phyloP scores from a whole-genome alignment of 2,888 invertebrate genomes.

The Julus scandinavius region DNA sequence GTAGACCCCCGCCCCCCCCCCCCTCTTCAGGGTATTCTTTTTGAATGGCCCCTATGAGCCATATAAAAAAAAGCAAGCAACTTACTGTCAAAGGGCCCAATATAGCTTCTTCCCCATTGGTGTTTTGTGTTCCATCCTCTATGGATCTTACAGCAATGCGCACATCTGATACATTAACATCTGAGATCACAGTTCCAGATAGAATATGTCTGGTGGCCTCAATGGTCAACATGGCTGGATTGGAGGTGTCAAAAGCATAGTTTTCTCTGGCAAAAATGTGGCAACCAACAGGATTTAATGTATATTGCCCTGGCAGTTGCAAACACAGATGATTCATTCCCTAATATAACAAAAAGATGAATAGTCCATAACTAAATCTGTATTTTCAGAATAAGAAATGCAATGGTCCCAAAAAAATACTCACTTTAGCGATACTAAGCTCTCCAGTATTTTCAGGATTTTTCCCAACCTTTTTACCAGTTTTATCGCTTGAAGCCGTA shows the following conservation, averaged over 20 bases:
- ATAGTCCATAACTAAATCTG: not conserved
- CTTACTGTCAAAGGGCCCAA: constrained; percentile 51
- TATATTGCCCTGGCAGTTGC: constrained; percentile 75
- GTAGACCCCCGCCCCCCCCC: too few species aligned
- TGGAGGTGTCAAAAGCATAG: constrained; percentile 69
- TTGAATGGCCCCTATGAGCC: too few species aligned
- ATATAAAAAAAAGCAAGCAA: not conserved
- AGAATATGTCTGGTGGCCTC: constrained; percentile 63
- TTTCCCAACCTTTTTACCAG: constrained; percentile 61
- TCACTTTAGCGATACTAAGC: constrained; percentile 65
- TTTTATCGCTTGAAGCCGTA: constrained; percentile 67
- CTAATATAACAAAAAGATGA: not conserved
- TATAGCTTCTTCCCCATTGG: constrained; percentile 25
- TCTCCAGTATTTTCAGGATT: constrained; percentile 64
- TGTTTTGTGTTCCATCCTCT: constrained; percentile 44
- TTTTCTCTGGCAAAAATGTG: constrained; percentile 75
- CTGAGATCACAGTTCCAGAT: constrained; percentile 65
- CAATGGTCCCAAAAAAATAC: not conserved
- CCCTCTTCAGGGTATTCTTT: too few species aligned
- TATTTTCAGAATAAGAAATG: not conserved
- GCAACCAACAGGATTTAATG: constrained; percentile 81
- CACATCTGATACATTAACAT: constrained; percentile 64
- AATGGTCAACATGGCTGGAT: constrained; percentile 63
- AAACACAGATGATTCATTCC: constrained; percentile 82
- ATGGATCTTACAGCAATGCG: constrained; percentile 62